Evolutionary conservation across 1,140 invertebrate genomes (phyloP), one percentile per base, ranked within the genome.

Genomic region (Temnothorax nylanderi): DNA sequence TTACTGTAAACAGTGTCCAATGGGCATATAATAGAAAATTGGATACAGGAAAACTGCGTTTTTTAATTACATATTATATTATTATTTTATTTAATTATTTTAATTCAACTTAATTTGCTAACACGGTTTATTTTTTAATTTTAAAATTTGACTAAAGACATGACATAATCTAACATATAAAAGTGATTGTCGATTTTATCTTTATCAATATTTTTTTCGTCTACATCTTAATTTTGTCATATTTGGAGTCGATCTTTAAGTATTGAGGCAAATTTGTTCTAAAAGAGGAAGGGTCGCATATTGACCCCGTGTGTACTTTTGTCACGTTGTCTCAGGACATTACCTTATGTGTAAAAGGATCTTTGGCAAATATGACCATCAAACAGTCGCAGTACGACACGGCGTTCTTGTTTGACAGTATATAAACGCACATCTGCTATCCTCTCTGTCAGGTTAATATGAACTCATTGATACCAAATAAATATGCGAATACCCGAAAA

Each of bases 261-360:
- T 87, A 69, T 75, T 82, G 86, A 58, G 74, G 77, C 84, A 91
- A 91, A 91, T 91, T 91, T 91, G 89, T 89, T 86, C 18, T 87
- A 69, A 47, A 75, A 51, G 54, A 91, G 75, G 26, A 87, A 90
- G 88, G 84, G 71, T 82, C 54, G 64, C 51, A 85, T 71, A 67
- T 49, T 65, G 64, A 58, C 71, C 54, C 75, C 84, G 54, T 91
- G 91, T 90, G 81, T 90, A 91, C 81, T 86, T 89, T 78, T 88
- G 86, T 90, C 87, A 86, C 92, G 80, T 90, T 92, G 90, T 87
- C 74, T 80, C 87, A 87, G 86, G 89, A 87, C 89, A 87, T 88
- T 89, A 77, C 65, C 75, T 90, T 84, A 47, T 72, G 54, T 86
- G 88, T 88, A 88, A 90, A 87, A 84, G 80, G 76, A 85, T 77